Percentiles rank a stretch among this genome's conserved stretches.
phyloP scores from a whole-genome alignment of 2,888 invertebrate species.

The Heliconius sara region DNA sequence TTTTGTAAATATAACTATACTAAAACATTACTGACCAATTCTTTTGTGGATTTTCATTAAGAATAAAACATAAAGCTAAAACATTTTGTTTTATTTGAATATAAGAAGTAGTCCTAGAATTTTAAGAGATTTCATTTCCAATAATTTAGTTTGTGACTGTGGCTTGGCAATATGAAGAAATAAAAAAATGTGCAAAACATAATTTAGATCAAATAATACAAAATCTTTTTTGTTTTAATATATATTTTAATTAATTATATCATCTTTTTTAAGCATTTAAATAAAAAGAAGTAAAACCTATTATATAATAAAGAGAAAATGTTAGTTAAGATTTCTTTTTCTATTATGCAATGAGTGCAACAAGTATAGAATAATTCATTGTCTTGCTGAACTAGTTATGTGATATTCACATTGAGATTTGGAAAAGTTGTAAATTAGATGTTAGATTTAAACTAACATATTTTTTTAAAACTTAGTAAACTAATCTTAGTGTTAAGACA shows the following conservation, averaged over 20 bases:
- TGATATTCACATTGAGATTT: slow-evolving; percentile 32
- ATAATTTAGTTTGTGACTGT: neutral
- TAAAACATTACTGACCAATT: too few relatives aligned
- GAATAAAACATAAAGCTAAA: too few relatives aligned
- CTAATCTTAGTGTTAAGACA: too few relatives aligned
- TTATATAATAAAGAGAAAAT: slow-evolving; percentile 34
- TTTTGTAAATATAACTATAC: too few relatives aligned
- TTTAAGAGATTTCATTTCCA: neutral
- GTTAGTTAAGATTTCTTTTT: slow-evolving; percentile 32
- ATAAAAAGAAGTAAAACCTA: neutral
- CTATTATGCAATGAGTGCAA: slow-evolving; percentile 34
- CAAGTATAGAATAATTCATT: slow-evolving; percentile 37
- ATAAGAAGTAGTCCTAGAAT: neutral
- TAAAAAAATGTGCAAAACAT: neutral
- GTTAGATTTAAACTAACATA: neutral
- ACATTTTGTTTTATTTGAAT: too few relatives aligned
- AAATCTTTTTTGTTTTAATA: neutral
- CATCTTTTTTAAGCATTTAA: neutral
- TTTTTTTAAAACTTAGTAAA: too few relatives aligned
- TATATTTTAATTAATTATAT: neutral
- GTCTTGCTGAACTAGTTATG: slow-evolving; percentile 35
- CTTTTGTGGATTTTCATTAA: too few relatives aligned
- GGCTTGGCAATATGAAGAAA: neutral
- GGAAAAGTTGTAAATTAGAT: neutral
- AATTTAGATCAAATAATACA: neutral